phyloP scores from a whole-genome alignment of 2,113 vertebrate species.

The Corvus cornix region DNA sequence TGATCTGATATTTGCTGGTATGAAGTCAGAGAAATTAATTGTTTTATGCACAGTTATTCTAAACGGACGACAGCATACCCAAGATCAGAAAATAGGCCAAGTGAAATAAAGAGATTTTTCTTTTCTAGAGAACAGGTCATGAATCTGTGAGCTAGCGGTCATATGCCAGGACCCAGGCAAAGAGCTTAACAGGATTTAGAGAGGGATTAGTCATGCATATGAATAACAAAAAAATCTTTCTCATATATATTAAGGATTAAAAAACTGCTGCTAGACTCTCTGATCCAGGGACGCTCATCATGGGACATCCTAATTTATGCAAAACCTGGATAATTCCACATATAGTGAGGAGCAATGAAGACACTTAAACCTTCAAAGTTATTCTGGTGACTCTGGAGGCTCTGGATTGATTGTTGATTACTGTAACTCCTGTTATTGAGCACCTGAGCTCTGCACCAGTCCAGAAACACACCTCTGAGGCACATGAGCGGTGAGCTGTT shows the following conservation, averaged over 20 bases:
- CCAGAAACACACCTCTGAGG: not conserved
- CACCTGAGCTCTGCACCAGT: not conserved
- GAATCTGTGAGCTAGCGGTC: not conserved
- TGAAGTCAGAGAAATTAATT: not conserved
- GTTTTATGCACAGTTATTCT: not conserved
- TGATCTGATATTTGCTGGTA: not conserved
- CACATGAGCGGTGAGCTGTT: not conserved
- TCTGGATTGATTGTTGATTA: not conserved
- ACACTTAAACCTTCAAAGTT: not conserved
- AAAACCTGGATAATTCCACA: not conserved
- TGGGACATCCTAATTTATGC: not conserved
- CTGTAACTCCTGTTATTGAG: not conserved
- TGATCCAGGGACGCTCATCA: accelerated
- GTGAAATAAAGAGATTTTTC: not conserved
- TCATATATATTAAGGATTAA: not conserved
- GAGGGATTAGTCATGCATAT: constrained; percentile 26
- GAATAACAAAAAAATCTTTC: not conserved
- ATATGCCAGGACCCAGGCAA: not conserved
- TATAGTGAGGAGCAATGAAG: not conserved
- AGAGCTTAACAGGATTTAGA: constrained; percentile 43
- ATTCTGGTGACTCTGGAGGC: not conserved
- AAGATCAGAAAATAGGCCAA: not conserved
- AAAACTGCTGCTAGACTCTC: not conserved
- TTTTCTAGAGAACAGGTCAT: not conserved
- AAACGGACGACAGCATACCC: not conserved